A percentile compares a stretch with the other conserved stretches of the same genome.
Evolutionary conservation across 1,140 invertebrate genomes (phyloP).

Genomic region (Saxidomus purpurata): DNA sequence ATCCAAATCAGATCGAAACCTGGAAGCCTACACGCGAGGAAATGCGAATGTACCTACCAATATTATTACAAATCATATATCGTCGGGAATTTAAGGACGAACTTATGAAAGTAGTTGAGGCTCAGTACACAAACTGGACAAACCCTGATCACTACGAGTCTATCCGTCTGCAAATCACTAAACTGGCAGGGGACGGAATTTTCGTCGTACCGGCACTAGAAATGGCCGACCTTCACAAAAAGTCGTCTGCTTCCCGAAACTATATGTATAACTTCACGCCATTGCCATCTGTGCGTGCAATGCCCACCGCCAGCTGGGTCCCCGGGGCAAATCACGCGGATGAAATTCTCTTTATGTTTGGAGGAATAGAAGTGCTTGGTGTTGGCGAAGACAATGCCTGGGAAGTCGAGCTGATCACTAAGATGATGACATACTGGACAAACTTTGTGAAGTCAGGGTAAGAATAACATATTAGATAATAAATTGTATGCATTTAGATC

Average conservation of each 20-base stretch:
- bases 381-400: not conserved
- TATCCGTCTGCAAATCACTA: conserved; percentile 18
- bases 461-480: too few relatives aligned
- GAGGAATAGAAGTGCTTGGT: not conserved
- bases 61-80: not conserved
- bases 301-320: not conserved
- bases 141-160: not conserved
- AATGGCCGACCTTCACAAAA: not conserved
- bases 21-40: not conserved
- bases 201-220: conserved; percentile 2
- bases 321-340: conserved; percentile 16
- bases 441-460: conserved; percentile 28
- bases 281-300: not conserved
- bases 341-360: not conserved
- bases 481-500: too few relatives aligned
- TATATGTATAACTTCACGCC: not conserved
- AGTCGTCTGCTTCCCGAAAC: not conserved
- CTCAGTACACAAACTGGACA: conserved; percentile 32
- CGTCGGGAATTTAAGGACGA: not conserved
- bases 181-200: not conserved
- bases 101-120: conserved; percentile 10
- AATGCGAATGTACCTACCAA: not conserved
- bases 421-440: conserved; percentile 34
- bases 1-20: not conserved
- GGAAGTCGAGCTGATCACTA: not conserved